Evolutionary conservation across 2,888 invertebrate species (phyloP).

Genomic region (Tetrapedia diversipes): DNA sequence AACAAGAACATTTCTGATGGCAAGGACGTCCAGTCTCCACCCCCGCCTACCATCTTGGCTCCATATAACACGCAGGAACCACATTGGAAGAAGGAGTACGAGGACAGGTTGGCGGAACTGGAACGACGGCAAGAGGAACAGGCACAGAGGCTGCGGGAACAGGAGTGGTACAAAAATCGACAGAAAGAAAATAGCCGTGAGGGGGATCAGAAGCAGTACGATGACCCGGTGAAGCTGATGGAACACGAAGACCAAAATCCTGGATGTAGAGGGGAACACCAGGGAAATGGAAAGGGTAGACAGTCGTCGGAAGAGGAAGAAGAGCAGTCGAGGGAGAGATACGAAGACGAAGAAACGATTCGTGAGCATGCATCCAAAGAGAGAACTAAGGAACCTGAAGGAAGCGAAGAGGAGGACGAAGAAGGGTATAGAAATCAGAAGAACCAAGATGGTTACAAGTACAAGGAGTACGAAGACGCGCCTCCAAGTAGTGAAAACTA

Average conservation of each 20-base stretch:
- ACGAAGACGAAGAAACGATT: constrained; percentile 4
- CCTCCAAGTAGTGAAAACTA: constrained; percentile 37
- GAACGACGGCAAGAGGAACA: constrained; percentile 69
- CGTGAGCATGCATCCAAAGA: neutral
- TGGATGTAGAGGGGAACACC: constrained; percentile 15
- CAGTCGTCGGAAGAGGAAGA: constrained; percentile 46
- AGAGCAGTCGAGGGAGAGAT: constrained; percentile 44
- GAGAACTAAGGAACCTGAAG: constrained; percentile 12
- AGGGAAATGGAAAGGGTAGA: constrained; percentile 38
- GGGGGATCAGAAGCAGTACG: constrained; percentile 40
- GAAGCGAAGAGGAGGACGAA: constrained; percentile 17
- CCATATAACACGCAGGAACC: constrained; percentile 53
- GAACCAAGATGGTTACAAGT: constrained; percentile 11
- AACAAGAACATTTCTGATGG: constrained; percentile 68
- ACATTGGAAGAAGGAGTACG: constrained; percentile 70
- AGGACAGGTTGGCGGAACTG: constrained; percentile 62
- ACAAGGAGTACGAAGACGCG: constrained; percentile 28
- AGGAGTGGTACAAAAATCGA: constrained; percentile 60
- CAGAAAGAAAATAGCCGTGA: constrained; percentile 41
- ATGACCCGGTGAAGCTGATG: neutral
- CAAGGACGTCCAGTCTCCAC: constrained; percentile 60
- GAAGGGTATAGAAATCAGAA: constrained; percentile 16
- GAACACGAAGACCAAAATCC: neutral
- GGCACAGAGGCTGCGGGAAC: constrained; percentile 62
- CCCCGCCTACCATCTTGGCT: neutral